phyloP scores from a whole-genome alignment of 2,797 vertebrate genomes.

The Scyliorhinus canicula region DNA sequence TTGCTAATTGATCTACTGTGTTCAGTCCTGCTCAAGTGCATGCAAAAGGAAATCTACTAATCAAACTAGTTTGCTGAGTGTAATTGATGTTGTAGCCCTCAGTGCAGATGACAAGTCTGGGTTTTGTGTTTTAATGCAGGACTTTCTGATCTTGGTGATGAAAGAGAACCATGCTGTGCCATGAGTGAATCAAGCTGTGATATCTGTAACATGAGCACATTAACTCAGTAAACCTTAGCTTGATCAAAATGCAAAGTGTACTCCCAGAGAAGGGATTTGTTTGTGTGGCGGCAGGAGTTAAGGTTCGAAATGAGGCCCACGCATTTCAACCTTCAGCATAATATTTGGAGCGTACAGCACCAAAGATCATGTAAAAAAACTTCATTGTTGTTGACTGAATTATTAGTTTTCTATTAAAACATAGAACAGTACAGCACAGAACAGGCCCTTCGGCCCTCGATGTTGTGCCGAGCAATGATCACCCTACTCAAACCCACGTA shows the following conservation, averaged over 20 bases:
- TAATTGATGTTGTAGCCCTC: neutral
- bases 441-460: no score
- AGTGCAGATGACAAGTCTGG: neutral
- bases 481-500: no score
- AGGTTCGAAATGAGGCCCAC: neutral
- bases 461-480: no score
- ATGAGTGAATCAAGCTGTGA: neutral
- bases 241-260: neutral
- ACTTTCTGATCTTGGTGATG: neutral
- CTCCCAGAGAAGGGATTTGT: neutral
- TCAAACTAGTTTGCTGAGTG: neutral
- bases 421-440: no score
- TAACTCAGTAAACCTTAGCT: neutral
- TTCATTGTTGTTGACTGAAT: neutral
- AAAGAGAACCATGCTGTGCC: neutral
- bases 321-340: neutral
- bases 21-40: neutral
- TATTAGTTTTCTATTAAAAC: slow-evolving; percentile 15
- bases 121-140: neutral
- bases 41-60: neutral
- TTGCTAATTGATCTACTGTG: neutral
- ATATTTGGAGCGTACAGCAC: neutral
- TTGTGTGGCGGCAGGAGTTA: no score
- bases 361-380: no score
- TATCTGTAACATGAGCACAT: neutral